A percentile compares a stretch with the other conserved stretches of the same genome.
Evolutionary conservation across 2,113 vertebrate species (phyloP).

Genomic region (Chionodraco myersi): DNA sequence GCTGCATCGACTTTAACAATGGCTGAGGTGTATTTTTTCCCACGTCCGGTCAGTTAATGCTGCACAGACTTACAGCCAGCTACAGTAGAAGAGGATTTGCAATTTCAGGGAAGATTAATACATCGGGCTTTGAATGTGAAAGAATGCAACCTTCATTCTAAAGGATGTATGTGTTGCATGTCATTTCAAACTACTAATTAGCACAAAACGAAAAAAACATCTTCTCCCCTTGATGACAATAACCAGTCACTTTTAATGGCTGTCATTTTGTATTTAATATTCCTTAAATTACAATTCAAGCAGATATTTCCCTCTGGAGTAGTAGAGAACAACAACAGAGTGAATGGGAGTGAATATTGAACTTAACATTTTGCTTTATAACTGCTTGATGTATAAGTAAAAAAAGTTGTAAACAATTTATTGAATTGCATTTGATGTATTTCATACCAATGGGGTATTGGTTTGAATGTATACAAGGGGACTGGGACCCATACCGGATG

Average conservation of each 20-base stretch:
- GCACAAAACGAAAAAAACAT: not conserved
- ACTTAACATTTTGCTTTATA: not conserved
- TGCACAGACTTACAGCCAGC: not conserved
- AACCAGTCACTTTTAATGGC: not conserved
- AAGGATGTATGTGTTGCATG: not conserved
- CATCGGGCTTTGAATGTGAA: not conserved
- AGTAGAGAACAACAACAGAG: not conserved
- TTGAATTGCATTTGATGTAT: not conserved
- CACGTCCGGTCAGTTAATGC: constrained; percentile 19
- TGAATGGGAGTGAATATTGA: not conserved
- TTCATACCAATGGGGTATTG: not conserved
- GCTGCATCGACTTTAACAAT: constrained; percentile 17
- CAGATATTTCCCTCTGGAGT: not conserved
- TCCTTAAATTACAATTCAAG: not conserved
- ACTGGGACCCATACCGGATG: not conserved
- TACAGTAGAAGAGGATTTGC: not conserved
- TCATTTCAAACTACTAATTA: not conserved
- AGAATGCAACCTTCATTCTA: not conserved
- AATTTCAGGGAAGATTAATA: not conserved
- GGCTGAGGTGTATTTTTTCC: constrained; percentile 31
- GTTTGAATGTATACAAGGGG: not conserved
- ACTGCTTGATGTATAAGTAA: not conserved
- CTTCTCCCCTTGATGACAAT: not conserved
- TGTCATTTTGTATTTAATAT: not conserved
- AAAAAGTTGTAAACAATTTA: too few relatives aligned